Evolutionary conservation across 2,797 vertebrate genomes (phyloP).

Genomic region (Cirrhinus molitorella): DNA sequence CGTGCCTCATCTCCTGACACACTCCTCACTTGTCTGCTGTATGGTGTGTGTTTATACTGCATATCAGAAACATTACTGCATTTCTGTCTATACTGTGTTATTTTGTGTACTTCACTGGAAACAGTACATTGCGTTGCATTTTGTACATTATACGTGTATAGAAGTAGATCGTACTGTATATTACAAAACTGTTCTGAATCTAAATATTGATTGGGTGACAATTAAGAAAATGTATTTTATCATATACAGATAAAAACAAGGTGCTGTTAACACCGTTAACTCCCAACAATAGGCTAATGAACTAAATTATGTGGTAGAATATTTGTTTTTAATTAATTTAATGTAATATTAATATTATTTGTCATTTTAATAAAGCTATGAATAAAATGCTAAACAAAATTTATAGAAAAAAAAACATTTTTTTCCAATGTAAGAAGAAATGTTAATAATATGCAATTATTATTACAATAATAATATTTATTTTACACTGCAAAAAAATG

Average conservation of each 20-base stretch:
- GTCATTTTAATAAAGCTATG: background rate
- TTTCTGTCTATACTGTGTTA: too few relatives aligned
- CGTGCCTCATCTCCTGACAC: too few relatives aligned
- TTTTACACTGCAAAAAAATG: too few relatives aligned
- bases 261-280: background rate
- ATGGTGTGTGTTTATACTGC: background rate
- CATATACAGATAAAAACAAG: background rate
- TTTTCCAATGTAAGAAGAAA: background rate
- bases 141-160: background rate
- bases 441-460: background rate
- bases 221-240: background rate
- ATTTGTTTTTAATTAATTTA: too few relatives aligned
- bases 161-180: background rate
- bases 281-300: background rate
- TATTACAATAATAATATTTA: background rate
- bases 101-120: background rate
- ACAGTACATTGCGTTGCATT: background rate
- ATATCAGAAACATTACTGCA: background rate
- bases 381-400: background rate
- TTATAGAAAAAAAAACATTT: background rate
- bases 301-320: background rate
- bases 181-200: background rate
- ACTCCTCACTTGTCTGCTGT: background rate
- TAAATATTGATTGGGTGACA: background rate
- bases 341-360: background rate